Conservation (phyloP, 2,888 invertebrate genomes). For the Eupithecia tripunctaria region DNA sequence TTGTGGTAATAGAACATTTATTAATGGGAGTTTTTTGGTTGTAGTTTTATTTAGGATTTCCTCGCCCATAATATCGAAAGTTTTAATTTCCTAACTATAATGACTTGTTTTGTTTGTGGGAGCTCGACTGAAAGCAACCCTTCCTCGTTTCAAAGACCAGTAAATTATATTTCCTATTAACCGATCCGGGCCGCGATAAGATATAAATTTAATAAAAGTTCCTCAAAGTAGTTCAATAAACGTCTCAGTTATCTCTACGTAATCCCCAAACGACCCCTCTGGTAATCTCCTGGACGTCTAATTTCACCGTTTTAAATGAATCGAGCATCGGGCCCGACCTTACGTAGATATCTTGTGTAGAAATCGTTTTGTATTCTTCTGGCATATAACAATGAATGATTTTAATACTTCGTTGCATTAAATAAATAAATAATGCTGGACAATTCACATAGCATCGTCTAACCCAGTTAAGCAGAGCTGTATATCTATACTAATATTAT, state of each 20-base stretch:
- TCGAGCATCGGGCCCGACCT: conserved; percentile 68
- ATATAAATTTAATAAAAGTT: conserved; percentile 64
- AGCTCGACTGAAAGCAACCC: conserved; percentile 20
- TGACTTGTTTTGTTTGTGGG: conserved; percentile 14
- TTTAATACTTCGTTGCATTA: too few species aligned
- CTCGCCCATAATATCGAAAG: neutral
- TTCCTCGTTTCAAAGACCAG: conserved; percentile 43
- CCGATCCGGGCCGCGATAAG: conserved; percentile 53
- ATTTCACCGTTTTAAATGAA: conserved; percentile 75
- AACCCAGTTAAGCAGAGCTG: neutral
- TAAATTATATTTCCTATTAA: conserved; percentile 59
- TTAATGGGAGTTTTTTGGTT: neutral
- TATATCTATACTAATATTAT: too few species aligned
- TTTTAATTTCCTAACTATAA: conserved; percentile 7
- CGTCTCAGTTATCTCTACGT: conserved; percentile 67
- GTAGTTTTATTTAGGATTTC: neutral
- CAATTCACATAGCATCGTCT: neutral
- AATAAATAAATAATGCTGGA: neutral
- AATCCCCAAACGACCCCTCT: conserved; percentile 64
- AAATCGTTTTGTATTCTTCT: conserved; percentile 1
- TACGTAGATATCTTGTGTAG: conserved; percentile 11
- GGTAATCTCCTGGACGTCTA: conserved; percentile 72
- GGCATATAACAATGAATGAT: neutral
- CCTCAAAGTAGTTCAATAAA: conserved; percentile 66
- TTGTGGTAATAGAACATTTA: neutral